These are phyloP conservation scores for Nyctibius bracteatus DNA, from an alignment of 2,113 vertebrate species.

Conservation along the genomic window DNA sequence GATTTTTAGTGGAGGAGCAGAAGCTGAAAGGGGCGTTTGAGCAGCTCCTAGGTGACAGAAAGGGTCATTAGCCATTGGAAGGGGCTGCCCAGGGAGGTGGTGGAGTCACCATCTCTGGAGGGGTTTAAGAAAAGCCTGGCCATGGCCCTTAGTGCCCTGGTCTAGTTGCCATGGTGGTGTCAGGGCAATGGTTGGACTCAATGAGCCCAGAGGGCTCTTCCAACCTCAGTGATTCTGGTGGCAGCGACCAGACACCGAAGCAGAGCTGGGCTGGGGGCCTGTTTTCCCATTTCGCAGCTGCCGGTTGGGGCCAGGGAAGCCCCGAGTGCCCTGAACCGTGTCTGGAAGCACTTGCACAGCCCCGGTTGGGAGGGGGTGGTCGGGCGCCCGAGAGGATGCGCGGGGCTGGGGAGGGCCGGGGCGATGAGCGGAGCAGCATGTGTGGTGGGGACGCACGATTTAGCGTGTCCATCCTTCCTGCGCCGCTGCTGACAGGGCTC, in stretches of 20 bases:
- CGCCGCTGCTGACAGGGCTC: neutral
- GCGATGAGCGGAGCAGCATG: neutral
- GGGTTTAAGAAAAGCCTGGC: no score
- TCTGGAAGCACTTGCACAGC: neutral
- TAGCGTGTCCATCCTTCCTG: neutral
- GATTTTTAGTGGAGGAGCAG: neutral
- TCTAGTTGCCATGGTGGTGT: no score
- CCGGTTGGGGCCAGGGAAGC: neutral
- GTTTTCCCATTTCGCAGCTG: neutral
- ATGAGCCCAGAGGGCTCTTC: no score
- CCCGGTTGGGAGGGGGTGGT: neutral
- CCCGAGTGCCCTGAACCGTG: neutral
- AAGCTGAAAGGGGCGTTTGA: neutral
- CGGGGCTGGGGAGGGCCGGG: neutral
- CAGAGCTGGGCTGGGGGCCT: neutral
- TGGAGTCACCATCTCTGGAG: no score
- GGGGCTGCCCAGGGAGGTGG: no score
- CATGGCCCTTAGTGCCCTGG: no score
- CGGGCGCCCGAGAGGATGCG: neutral
- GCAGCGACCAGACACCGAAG: rapidly evolving
- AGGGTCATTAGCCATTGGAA: no score
- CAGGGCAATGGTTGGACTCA: no score
- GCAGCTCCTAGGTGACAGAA: neutral
- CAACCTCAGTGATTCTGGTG: neutral
- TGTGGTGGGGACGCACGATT: neutral